Percentiles rank a stretch among this genome's conserved stretches.
Evolutionary conservation across 2,888 invertebrate species (phyloP).

Genomic region (Maniola hyperantus): DNA sequence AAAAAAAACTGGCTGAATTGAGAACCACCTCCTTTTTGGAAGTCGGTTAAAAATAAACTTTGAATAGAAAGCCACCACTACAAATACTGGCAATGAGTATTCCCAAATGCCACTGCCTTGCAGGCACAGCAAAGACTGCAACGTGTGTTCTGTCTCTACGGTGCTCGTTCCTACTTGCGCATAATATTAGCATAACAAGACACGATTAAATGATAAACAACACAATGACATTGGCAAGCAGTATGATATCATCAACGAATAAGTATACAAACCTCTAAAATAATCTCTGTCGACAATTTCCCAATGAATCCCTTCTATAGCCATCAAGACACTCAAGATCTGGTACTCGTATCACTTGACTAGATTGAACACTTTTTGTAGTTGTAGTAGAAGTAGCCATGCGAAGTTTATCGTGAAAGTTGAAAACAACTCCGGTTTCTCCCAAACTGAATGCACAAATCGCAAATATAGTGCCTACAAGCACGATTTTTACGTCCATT

Average conservation of each 20-base stretch:
- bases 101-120: no score
- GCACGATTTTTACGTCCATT: slow-evolving; percentile 61
- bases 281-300: slow-evolving; percentile 58
- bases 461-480: slow-evolving; percentile 48
- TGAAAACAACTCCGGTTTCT: slow-evolving; percentile 50
- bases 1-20: no score
- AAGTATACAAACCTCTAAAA: slow-evolving; percentile 45
- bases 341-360: slow-evolving; percentile 66
- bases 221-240: not conserved
- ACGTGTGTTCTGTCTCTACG: no score
- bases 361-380: slow-evolving; percentile 43
- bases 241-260: slow-evolving; percentile 5
- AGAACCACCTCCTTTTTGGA: no score
- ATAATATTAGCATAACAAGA: slow-evolving; percentile 7
- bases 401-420: slow-evolving; percentile 57
- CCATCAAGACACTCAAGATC: slow-evolving; percentile 56
- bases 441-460: slow-evolving; percentile 44
- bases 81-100: no score
- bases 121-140: no score
- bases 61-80: no score
- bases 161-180: not conserved
- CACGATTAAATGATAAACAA: not conserved
- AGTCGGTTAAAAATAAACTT: no score
- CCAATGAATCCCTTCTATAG: slow-evolving; percentile 54
- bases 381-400: slow-evolving; percentile 47